Conservation (phyloP, 2,113 vertebrate species). For the Ictalurus punctatus region DNA sequence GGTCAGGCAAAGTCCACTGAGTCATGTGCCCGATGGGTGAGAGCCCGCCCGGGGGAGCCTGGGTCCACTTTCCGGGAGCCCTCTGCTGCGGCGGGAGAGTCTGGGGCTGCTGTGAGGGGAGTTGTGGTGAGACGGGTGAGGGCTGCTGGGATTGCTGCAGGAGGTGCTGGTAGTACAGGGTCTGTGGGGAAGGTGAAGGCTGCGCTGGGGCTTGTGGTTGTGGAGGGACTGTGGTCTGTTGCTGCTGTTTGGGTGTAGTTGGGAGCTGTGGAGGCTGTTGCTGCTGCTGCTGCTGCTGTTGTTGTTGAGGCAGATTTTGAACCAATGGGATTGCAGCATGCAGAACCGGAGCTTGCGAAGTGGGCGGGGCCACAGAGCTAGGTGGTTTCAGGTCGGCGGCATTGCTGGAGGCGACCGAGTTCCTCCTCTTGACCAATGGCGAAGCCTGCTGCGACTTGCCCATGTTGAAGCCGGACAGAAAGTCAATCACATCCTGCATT, state of each 20-base stretch:
- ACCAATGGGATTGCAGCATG: slow-evolving; percentile 77
- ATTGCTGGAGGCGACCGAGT: slow-evolving; percentile 85
- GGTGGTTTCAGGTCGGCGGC: slow-evolving; percentile 85
- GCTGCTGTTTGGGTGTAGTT: slow-evolving; percentile 54
- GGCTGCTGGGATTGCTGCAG: slow-evolving; percentile 86
- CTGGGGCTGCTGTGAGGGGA: slow-evolving; percentile 69
- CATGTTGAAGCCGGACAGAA: slow-evolving; percentile 98
- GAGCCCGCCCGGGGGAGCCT: slow-evolving; percentile 79
- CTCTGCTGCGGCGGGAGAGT: slow-evolving; percentile 67
- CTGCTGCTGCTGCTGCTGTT: slow-evolving; percentile 57
- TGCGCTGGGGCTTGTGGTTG: slow-evolving; percentile 45
- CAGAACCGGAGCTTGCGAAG: slow-evolving; percentile 73
- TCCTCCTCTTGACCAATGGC: slow-evolving; percentile 88
- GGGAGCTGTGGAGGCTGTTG: slow-evolving; percentile 69
- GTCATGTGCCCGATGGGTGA: slow-evolving; percentile 83
- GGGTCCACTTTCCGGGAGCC: slow-evolving; percentile 85
- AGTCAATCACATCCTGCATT: slow-evolving; percentile 99
- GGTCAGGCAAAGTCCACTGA: slow-evolving; percentile 89
- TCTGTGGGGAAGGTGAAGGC: slow-evolving; percentile 39
- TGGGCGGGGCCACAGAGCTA: slow-evolving; percentile 71
- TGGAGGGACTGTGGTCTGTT: slow-evolving; percentile 41
- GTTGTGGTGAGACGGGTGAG: slow-evolving; percentile 65
- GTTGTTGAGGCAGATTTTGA: slow-evolving; percentile 68
- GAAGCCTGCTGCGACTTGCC: slow-evolving; percentile 97
- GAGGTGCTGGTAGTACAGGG: slow-evolving; percentile 64